Percentiles rank a stretch among this genome's conserved stretches.
Evolutionary conservation across 2,888 invertebrate genomes (phyloP).

Genomic region (Hoplodrina blanda): DNA sequence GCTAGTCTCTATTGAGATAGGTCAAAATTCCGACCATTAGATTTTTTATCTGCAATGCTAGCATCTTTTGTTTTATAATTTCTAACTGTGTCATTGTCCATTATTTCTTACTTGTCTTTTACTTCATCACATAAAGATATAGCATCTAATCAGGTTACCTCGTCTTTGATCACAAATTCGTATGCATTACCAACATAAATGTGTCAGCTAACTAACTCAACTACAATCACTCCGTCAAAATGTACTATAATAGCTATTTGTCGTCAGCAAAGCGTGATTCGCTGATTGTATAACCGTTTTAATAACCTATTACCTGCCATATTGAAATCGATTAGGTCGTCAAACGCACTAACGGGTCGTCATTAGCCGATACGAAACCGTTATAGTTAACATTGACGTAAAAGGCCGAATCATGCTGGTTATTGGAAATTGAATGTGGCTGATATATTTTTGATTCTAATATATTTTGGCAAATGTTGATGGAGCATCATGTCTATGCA

Average conservation of each 20-base stretch:
- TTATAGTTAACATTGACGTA: slow-evolving; percentile 44
- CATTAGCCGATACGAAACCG: slow-evolving; percentile 34
- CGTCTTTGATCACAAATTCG: not conserved
- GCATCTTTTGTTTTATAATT: not conserved
- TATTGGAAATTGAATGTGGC: slow-evolving; percentile 22
- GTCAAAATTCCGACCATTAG: no score
- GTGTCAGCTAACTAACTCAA: slow-evolving; percentile 2
- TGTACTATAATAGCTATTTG: slow-evolving; percentile 28
- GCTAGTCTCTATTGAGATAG: no score
- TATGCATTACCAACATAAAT: slow-evolving; percentile 2
- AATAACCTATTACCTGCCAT: slow-evolving; percentile 51
- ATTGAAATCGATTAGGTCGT: slow-evolving; percentile 53
- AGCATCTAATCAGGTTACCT: not conserved
- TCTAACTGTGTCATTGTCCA: not conserved
- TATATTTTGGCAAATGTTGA: not conserved
- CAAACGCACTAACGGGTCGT: slow-evolving; percentile 42
- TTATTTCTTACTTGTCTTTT: not conserved
- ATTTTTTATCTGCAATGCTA: no score
- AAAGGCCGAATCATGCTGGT: slow-evolving; percentile 19
- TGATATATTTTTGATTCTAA: slow-evolving; percentile 4
- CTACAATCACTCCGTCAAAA: slow-evolving; percentile 11
- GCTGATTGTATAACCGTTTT: slow-evolving; percentile 41
- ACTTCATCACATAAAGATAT: not conserved
- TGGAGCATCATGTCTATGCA: not conserved
- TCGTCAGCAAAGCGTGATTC: slow-evolving; percentile 25